These are phyloP conservation scores for Eupleurogrammus muticus DNA, from an alignment of 2,797 vertebrate genomes.

Conservation along the genomic window DNA sequence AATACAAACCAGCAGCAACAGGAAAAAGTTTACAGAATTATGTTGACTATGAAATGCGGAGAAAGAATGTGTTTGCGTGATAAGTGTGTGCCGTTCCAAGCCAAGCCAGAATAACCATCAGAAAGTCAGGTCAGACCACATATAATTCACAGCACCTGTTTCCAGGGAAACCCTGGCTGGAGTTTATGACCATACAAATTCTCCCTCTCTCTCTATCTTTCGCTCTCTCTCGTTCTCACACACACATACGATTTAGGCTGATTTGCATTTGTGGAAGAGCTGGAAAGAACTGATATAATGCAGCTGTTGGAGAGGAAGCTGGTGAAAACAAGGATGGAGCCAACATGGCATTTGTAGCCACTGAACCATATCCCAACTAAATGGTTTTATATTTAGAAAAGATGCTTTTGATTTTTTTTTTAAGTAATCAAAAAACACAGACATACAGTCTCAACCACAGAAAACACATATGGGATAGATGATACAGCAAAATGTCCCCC, in stretches of 20 bases:
- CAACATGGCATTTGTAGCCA: not conserved
- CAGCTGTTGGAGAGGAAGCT: slow-evolving; percentile 23
- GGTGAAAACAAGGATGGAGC: slow-evolving; percentile 4
- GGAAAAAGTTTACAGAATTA: not conserved
- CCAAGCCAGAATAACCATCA: slow-evolving; percentile 8
- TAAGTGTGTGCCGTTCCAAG: slow-evolving; percentile 1
- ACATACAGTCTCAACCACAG: too few species aligned
- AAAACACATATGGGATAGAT: too few species aligned
- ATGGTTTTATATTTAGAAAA: not conserved
- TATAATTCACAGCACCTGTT: slow-evolving; percentile 43
- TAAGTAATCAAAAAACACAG: too few species aligned
- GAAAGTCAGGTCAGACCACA: slow-evolving; percentile 35
- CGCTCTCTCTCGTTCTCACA: not conserved
- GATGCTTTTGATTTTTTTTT: too few species aligned
- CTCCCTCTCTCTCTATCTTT: slow-evolving; percentile 20
- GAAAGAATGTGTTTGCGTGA: not conserved
- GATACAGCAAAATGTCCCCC: too few species aligned
- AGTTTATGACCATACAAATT: slow-evolving; percentile 42
- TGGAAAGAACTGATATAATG: slow-evolving; percentile 24
- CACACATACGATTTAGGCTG: not conserved
- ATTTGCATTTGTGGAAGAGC: slow-evolving; percentile 33
- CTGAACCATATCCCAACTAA: not conserved
- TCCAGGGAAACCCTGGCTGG: slow-evolving; percentile 51
- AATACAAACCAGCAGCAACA: not conserved
- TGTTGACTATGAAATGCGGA: not conserved